Base-by-base conservation (phyloP, 2,888 invertebrate genomes). In the Agrotis puta region DNA sequence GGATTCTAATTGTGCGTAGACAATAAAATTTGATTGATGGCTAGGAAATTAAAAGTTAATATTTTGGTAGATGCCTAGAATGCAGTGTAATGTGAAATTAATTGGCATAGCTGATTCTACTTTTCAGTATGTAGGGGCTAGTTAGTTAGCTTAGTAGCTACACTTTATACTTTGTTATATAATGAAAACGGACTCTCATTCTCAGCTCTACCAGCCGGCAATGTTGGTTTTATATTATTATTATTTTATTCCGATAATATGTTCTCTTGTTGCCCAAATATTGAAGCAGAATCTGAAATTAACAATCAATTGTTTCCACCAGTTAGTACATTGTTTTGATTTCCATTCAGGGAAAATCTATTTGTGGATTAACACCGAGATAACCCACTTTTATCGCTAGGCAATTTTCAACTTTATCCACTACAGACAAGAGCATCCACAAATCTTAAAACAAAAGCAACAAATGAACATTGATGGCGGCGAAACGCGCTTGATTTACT, bases 401-500 rank as follows among this genome's bases (percentile, higher is more conserved):
- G 3, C 56, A 2, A 71, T 50, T 79, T 39, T 58, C 20, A 50
- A 54, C 27, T 56, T 69, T 74, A 72, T 53, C n/a, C 24, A 11
- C 20, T 13, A 65, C 16, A 13, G 20, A 63, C 69, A 72, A 70
- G 50, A 57, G 20, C 47, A 39, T 11, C 13, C 39, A 48, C 27
- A 24, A 43, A 20, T 61, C 45, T 27, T 22, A 45, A 57, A 74
- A 74, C 70, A 71, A 78, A 75, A 69, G 68, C 68, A 73, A 69
- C 74, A 66, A 70, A 77, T 80, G 70, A 82, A 84, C 74, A 77
- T 64, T 59, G 65, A 64, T n/a, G 68, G 65, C 63, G 50, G 67
- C 62, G 66, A 69, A 70, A 74, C 69, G 48, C 77, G 64, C 74
- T 82, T 88, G 88, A 90, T 89, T 88, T 89, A 90, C 87, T 83